A percentile compares a stretch with the other conserved stretches of the same genome.
These are phyloP conservation scores for Drosophila kohkoa DNA, from an alignment of 1,140 invertebrate genomes.

Conservation along the genomic window DNA sequence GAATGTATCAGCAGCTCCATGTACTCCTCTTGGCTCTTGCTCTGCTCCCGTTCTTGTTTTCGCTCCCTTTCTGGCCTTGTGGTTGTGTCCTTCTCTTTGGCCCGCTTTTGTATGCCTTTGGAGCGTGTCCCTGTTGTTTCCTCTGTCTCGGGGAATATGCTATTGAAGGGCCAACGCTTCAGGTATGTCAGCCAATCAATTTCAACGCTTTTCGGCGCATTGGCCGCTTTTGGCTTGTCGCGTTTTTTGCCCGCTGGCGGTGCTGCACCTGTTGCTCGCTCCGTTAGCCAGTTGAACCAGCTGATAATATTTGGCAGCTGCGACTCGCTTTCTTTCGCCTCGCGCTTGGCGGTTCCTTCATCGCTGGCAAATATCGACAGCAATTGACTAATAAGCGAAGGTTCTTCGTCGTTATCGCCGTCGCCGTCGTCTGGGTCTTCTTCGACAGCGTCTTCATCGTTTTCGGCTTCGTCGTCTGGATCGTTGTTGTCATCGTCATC, in stretches of 20 bases:
- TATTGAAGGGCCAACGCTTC: conserved; percentile 75
- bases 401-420: conserved; percentile 8
- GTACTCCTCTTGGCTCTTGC: conserved; percentile 78
- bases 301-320: conserved; percentile 73
- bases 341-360: conserved; percentile 27
- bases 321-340: conserved; percentile 21
- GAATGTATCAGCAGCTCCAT: conserved; percentile 87
- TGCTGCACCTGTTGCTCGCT: conserved; percentile 5
- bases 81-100: conserved; percentile 32
- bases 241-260: conserved; percentile 28
- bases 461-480: not conserved
- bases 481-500: conserved; percentile 21
- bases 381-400: conserved; percentile 24
- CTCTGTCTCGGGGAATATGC: conserved; percentile 55
- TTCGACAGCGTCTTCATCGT: conserved; percentile 23
- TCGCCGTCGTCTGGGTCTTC: conserved; percentile 11
- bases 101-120: not conserved
- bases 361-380: conserved; percentile 25
- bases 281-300: conserved; percentile 80
- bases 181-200: conserved; percentile 59
- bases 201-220: conserved; percentile 12
- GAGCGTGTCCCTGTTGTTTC: not conserved
- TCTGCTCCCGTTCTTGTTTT: conserved; percentile 43
- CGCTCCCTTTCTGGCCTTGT: conserved; percentile 30
- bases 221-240: conserved; percentile 10